Conservation (phyloP, 2,113 vertebrate genomes). For the Eclectus roratus region DNA sequence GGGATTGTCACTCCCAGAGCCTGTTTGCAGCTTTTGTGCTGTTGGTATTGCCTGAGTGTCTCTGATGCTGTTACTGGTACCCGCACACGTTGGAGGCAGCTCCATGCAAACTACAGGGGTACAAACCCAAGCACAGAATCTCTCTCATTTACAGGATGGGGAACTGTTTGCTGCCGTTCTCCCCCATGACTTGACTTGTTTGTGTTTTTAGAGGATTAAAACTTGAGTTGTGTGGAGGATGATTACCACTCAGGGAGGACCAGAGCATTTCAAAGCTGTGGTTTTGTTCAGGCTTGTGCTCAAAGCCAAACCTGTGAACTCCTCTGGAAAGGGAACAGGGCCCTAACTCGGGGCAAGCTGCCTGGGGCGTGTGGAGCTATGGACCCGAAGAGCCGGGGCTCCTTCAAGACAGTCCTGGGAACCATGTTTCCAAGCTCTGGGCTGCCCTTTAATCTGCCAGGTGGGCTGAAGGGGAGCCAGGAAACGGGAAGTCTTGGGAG, state of each 20-base stretch:
- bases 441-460: constrained; percentile 65
- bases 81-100: not conserved
- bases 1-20: not conserved
- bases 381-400: not conserved
- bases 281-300: not conserved
- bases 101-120: not conserved
- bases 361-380: not conserved
- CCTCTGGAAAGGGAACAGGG: not conserved
- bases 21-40: not conserved
- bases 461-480: constrained; percentile 62
- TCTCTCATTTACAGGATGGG: not conserved
- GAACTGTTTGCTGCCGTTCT: not conserved
- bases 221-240: not conserved
- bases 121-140: fast-evolving
- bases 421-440: not conserved
- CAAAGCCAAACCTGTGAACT: not conserved
- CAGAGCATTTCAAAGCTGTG: not conserved
- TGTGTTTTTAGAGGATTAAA: not conserved
- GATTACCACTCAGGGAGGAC: not conserved
- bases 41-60: not conserved
- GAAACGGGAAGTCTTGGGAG: not conserved
- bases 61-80: not conserved
- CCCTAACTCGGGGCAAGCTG: not conserved
- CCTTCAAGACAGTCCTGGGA: not conserved
- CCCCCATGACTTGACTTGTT: not conserved